These are phyloP conservation scores for Himantopus leucocephalus DNA, from an alignment of 2,113 vertebrate genomes.

Conservation along the genomic window DNA sequence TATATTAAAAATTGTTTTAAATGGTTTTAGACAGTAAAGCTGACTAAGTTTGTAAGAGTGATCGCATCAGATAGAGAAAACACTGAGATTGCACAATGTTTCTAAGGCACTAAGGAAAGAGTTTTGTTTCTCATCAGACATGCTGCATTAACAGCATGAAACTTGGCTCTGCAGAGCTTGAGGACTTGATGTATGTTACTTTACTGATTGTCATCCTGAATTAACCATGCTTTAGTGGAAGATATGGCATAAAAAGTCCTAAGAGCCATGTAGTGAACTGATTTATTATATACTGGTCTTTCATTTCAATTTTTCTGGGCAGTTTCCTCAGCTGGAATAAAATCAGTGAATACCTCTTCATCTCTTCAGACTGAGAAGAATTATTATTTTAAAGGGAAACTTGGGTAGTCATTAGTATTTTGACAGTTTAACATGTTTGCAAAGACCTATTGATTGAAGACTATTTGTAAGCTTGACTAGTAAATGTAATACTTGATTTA, in stretches of 20 bases:
- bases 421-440: background rate
- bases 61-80: background rate
- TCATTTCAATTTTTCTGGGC: background rate
- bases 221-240: background rate
- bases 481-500: background rate
- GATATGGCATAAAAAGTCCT: background rate
- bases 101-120: background rate
- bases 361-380: background rate
- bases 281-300: no score
- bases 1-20: background rate
- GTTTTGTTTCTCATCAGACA: background rate
- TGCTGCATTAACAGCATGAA: background rate
- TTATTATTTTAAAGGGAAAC: background rate
- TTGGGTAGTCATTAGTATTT: background rate
- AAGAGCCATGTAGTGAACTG: background rate
- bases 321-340: background rate
- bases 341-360: background rate
- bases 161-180: background rate
- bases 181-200: background rate
- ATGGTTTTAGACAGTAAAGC: no score
- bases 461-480: background rate
- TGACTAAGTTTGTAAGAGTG: no score
- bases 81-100: background rate
- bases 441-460: background rate
- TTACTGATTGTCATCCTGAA: background rate